Evolutionary conservation across 2,113 vertebrate genomes (phyloP), one percentile per base, ranked within the genome.

Genomic region (Mobula birostris): DNA sequence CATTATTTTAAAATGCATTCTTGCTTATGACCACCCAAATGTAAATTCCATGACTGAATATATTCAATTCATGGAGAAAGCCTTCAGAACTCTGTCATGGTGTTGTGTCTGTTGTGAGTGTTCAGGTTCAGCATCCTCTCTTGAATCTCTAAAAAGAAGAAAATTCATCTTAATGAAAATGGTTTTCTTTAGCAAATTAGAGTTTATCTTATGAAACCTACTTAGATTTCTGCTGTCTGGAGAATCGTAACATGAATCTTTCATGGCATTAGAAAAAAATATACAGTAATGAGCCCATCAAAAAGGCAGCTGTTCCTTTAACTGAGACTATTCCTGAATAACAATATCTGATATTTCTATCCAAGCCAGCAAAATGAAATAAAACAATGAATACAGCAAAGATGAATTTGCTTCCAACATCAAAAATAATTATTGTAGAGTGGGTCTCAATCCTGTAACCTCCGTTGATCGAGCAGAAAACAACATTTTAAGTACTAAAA

Each of bases 161-260:
- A 93, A 74, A 93, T 93, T 74, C 91, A 93, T 93, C 68, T 93
- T 74, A 92, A 93, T 93, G 72, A 93, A 93, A 93, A 93, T 93
- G 70, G 70, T 27, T 93, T 93, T 40, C 36, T 76, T 93, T 93
- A 70, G 32, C 40, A 93, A 93, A 93, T 93, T 93, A 93, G 91
- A 93, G 36, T 93, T 76, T 70, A 93, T 93, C 40, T 93, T 93
- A 74, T 93, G 91, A 93, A 93, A 70, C 91, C 91, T 56, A 93
- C 68, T 93, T 76, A 74, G 21, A 93, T 93, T 36, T 93, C 68
- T 93, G 66, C 91, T 74, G 66, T 76, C 91, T 93, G 70, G 68
- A 74, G 70, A 93, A 56, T 48, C 70, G 48, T 72, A 93, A 29
- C 91, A 93, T 93, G 36, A 93, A 93, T 74, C 70, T 93, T 93